Conservation (phyloP, 2,797 vertebrate species). For the Sardinella longiceps region DNA sequence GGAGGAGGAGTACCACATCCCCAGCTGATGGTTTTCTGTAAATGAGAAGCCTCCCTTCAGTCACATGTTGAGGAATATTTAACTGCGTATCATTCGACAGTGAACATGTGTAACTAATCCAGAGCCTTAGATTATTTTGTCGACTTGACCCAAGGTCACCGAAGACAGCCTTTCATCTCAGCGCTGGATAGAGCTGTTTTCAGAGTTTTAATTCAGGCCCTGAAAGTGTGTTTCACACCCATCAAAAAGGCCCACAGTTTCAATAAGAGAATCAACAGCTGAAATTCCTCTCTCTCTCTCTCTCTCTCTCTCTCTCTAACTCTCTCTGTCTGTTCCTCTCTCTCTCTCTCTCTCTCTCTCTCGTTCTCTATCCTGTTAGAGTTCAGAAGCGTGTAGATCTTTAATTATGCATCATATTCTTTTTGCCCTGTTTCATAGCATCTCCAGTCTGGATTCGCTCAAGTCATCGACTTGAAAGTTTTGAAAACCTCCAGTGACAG, state of each 20-base stretch:
- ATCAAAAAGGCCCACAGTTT: not conserved
- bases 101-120: conserved; percentile 8
- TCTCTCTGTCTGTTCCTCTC: not conserved
- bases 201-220: not conserved
- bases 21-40: not conserved
- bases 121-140: not conserved
- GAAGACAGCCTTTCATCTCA: not conserved
- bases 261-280: conserved; percentile 19
- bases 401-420: conserved; percentile 91
- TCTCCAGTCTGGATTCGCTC: conserved; percentile 94
- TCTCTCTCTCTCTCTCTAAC: conserved; percentile 11
- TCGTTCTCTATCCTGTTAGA: conserved; percentile 61
- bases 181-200: not conserved
- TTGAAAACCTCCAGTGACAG: conserved; percentile 98
- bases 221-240: not conserved
- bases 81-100: not conserved
- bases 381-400: conserved; percentile 85
- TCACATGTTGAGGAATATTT: not conserved
- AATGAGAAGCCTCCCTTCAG: conserved; percentile 7
- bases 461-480: conserved; percentile 98
- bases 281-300: conserved; percentile 36
- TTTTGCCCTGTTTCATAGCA: conserved; percentile 91
- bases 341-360: conserved; percentile 58
- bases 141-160: not conserved
- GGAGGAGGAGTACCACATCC: not conserved